A percentile compares a stretch with the other conserved stretches of the same genome.
Conservation (phyloP, 2,888 invertebrate genomes). For the Tanytarsus gracilentus region DNA sequence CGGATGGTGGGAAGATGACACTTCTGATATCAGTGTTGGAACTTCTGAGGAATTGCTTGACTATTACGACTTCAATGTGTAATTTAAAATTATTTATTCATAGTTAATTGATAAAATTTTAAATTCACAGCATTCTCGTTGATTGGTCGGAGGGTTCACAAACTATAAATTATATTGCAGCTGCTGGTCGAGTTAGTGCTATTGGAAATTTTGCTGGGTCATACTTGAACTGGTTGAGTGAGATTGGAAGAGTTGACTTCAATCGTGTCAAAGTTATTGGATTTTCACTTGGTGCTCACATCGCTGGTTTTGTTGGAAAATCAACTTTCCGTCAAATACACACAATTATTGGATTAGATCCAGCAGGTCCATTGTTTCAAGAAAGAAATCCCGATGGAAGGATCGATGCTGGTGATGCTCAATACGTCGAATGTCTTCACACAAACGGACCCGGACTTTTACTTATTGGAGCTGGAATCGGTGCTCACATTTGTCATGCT, state of each 20-base stretch:
- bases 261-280: conserved; percentile 38
- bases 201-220: conserved; percentile 36
- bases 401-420: conserved; percentile 39
- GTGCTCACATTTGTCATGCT: conserved; percentile 37
- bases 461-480: conserved; percentile 36
- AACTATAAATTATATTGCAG: conserved; percentile 37
- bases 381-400: conserved; percentile 35
- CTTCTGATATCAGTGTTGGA: conserved; percentile 2
- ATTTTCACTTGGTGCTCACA: conserved; percentile 42
- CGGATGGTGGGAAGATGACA: conserved; percentile 13
- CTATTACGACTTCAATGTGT: conserved; percentile 10
- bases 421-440: conserved; percentile 42
- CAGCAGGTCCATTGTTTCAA: conserved; percentile 39
- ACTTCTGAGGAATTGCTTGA: not conserved
- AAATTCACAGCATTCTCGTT: conserved; percentile 34
- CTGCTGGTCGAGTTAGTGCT: conserved; percentile 36
- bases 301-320: conserved; percentile 39
- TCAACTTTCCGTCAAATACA: conserved; percentile 35
- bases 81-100: too few relatives aligned
- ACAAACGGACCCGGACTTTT: conserved; percentile 39
- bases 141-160: conserved; percentile 39
- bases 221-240: conserved; percentile 36
- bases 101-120: too few relatives aligned
- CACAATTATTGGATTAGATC: conserved; percentile 41
- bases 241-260: conserved; percentile 31